phyloP scores from a whole-genome alignment of 2,888 invertebrate genomes.

The Cryptus viduatorius region DNA sequence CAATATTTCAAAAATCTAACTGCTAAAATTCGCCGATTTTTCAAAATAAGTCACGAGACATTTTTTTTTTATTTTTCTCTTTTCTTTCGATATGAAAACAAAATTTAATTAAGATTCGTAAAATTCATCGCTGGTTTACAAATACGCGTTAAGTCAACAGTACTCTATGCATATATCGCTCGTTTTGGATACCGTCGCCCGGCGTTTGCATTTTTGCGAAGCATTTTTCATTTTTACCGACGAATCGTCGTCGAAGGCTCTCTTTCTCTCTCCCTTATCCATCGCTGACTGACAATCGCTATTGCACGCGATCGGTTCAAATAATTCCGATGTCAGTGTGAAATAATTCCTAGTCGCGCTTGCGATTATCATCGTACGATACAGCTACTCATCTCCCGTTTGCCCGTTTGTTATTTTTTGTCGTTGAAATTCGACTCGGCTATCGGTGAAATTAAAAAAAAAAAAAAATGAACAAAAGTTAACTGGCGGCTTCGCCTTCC shows the following conservation, averaged over 20 bases:
- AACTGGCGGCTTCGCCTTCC: conserved; percentile 74
- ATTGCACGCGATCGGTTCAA: conserved; percentile 29
- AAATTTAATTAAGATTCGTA: neutral
- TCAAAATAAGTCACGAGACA: conserved; percentile 16
- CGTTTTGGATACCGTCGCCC: neutral
- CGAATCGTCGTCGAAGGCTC: neutral
- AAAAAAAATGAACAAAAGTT: conserved; percentile 57
- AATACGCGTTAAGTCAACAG: neutral
- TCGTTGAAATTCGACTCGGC: conserved; percentile 24
- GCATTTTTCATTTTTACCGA: conserved; percentile 24
- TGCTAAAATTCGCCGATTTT: conserved; percentile 21
- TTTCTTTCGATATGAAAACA: neutral
- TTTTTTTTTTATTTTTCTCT: conserved; percentile 15
- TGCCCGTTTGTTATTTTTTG: conserved; percentile 33
- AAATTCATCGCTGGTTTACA: neutral
- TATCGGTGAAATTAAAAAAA: conserved; percentile 26
- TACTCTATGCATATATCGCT: neutral
- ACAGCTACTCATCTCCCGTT: conserved; percentile 8
- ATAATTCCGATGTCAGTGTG: conserved; percentile 32
- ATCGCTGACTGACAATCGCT: conserved; percentile 43
- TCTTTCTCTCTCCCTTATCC: neutral
- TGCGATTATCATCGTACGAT: conserved; percentile 26
- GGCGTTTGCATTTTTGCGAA: conserved; percentile 17
- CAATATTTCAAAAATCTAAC: conserved; percentile 47
- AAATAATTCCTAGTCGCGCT: conserved; percentile 39